These are phyloP conservation scores for Ginglymostoma cirratum DNA, from an alignment of 2,113 vertebrate genomes.

Conservation along the genomic window DNA sequence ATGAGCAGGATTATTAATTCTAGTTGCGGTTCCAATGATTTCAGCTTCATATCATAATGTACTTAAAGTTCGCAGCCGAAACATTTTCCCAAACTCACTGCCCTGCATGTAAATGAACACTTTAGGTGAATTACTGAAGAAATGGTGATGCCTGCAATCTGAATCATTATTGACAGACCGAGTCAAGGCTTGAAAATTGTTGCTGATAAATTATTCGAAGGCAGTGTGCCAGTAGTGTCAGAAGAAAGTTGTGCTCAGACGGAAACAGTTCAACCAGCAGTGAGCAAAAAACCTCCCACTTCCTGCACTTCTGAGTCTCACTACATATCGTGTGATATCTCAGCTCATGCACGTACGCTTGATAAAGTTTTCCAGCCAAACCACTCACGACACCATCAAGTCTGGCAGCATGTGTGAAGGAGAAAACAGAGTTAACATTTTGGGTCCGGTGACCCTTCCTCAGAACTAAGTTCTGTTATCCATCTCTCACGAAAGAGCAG, in stretches of 20 bases:
- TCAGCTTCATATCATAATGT: background rate
- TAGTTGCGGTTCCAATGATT: background rate
- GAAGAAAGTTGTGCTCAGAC: too few relatives aligned
- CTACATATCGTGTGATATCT: background rate
- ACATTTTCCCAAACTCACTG: too few relatives aligned
- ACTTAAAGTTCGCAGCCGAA: too few relatives aligned
- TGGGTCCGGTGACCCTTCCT: too few relatives aligned
- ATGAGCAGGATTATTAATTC: background rate
- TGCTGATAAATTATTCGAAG: background rate
- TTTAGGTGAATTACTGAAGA: background rate
- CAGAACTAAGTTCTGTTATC: too few relatives aligned
- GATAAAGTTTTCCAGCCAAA: background rate
- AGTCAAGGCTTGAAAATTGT: background rate
- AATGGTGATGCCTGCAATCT: too few relatives aligned
- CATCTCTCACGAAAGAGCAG: too few relatives aligned
- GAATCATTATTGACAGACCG: background rate
- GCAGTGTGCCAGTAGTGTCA: background rate
- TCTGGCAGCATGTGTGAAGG: too few relatives aligned
- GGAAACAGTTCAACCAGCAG: background rate
- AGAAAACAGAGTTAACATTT: too few relatives aligned
- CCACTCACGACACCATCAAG: background rate
- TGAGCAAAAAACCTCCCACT: background rate
- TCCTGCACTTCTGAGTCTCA: background rate
- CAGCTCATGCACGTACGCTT: background rate
- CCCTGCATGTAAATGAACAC: background rate